Base-by-base conservation (phyloP, 2,888 invertebrate genomes). In the Scaptomyza reducta region DNA sequence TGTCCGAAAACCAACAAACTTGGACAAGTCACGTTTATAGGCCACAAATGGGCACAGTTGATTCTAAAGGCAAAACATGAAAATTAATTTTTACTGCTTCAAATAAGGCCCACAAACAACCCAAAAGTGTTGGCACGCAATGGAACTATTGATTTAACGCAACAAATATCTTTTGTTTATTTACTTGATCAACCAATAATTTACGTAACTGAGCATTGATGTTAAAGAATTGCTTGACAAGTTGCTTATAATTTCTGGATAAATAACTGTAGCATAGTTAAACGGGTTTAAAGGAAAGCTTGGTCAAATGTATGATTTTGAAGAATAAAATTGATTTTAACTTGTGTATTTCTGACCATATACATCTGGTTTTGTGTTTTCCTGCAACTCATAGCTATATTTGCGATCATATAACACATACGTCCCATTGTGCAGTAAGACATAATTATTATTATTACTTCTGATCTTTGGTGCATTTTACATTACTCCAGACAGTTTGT, bases 21-120 rank as follows among this genome's bases (percentile, higher is more conserved):
- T 80, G 75, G 78, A 57, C 81, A 70, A 84, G 78, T 87, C 81
- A 82, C 85, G 85, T 81, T 83, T 86, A 62, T 77, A 58, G 74
- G 65, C 71, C 87, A 83, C 87, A 83, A 60, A 41, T 49, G 29
- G 42, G n/a, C 46, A 7, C 57, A 58, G 49, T 68, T 63, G 54
- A 61, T 66, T 16, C 11, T 10, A 6, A 16, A 29, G 10, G 18
- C 27, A 11, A 33, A 40, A 10, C 40, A 49, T 44, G 14, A 41
- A 44, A 66, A 66, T 66, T 35, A 47, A 65, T 53, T 59, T 65
- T 35, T 14, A 41, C 14, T 9, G 10, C 18, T 27, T 11, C 3
- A 45, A 62, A 40, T 42, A 16, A 18, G 22, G 25, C 9, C 3
- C 18, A 13, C 27, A 45, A 14, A 9, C 6, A 9, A 6, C 22